These are phyloP conservation scores for Acronicta psi DNA, from an alignment of 2,888 invertebrate genomes.

Conservation along the genomic window DNA sequence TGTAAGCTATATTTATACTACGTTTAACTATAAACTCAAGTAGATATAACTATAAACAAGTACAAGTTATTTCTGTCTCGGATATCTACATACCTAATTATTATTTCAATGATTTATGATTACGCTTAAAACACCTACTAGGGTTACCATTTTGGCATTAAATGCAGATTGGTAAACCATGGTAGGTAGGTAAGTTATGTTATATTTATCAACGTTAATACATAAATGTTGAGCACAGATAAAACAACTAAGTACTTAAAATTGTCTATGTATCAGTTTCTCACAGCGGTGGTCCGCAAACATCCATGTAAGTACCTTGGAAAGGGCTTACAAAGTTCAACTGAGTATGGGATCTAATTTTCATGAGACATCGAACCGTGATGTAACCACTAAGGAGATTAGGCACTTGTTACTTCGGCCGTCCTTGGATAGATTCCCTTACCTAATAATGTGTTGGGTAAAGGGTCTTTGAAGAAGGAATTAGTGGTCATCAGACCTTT, in stretches of 20 bases:
- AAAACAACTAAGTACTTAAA: neutral
- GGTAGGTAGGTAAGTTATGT: no score
- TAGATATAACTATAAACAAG: no score
- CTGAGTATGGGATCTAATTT: conserved; percentile 72
- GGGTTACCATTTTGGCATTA: no score
- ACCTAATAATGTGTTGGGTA: conserved; percentile 66
- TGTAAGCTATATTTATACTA: no score
- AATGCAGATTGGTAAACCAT: no score
- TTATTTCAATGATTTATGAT: no score
- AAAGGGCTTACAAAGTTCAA: conserved; percentile 61
- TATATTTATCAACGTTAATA: no score
- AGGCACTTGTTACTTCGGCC: conserved; percentile 73
- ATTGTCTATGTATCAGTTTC: conserved; percentile 22
- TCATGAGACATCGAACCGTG: conserved; percentile 76
- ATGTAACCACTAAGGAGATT: conserved; percentile 76
- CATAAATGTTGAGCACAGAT: neutral
- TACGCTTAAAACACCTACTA: no score
- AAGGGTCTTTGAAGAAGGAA: conserved; percentile 65
- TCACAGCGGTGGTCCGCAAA: conserved; percentile 28
- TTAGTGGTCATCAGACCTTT: conserved; percentile 65
- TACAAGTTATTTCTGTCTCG: no score
- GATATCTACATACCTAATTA: no score
- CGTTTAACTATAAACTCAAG: no score
- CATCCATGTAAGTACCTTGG: conserved; percentile 32
- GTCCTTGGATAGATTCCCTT: conserved; percentile 63